These are phyloP conservation scores for Chrosomus eos DNA, from an alignment of 2,797 vertebrate genomes.

Conservation along the genomic window DNA sequence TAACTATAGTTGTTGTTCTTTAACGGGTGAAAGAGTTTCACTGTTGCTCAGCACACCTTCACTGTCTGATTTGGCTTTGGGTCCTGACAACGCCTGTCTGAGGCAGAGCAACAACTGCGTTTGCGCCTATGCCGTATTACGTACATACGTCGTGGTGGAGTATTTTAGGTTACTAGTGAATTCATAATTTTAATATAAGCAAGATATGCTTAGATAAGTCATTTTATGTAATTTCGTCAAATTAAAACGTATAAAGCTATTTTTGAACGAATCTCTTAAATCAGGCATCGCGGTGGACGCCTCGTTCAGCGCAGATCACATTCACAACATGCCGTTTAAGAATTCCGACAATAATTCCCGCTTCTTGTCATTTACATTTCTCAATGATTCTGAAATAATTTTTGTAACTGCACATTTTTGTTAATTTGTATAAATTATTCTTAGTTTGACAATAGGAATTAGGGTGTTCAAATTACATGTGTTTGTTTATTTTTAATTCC, in stretches of 20 bases:
- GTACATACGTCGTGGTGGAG: not conserved
- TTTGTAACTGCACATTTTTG: not conserved
- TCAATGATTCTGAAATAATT: not conserved
- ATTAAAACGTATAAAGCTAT: not conserved
- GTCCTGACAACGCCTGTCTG: constrained; percentile 56
- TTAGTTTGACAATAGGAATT: not conserved
- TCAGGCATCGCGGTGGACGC: not conserved
- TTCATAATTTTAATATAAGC: not conserved
- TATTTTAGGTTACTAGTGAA: not conserved
- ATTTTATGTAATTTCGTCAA: not conserved
- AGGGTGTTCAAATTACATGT: no score
- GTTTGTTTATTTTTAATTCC: not conserved
- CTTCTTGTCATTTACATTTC: not conserved
- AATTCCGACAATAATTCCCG: not conserved
- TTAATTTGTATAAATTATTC: not conserved
- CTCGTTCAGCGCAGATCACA: not conserved
- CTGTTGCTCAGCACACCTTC: constrained; percentile 60
- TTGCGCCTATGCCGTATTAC: constrained; percentile 44
- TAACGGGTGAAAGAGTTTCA: constrained; percentile 64
- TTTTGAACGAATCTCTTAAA: not conserved
- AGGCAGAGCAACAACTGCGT: constrained; percentile 27
- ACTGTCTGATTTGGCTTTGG: constrained; percentile 58
- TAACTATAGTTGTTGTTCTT: constrained; percentile 63
- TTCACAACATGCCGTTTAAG: constrained; percentile 20
- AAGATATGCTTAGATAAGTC: no score